Base-by-base conservation (phyloP, 2,113 vertebrate species). In the Pomatostomus ruficeps region DNA sequence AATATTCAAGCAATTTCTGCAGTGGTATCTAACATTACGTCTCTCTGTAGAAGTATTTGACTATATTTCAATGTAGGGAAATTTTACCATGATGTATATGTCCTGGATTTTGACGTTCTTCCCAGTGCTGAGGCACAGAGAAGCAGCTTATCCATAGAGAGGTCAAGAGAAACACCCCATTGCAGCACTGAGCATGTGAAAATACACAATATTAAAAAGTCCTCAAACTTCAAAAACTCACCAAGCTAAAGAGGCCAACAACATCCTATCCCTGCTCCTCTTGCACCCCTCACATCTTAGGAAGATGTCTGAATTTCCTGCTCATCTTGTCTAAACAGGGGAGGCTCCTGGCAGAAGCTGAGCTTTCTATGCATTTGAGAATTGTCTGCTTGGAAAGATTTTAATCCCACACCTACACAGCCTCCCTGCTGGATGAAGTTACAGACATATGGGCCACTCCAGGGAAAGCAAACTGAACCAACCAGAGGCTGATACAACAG, bases 171-270 rank as follows among this genome's bases (percentile, higher is more conserved):
- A 80, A 40, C 31, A 65, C 25, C 35, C 31, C 29, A 12, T 3
- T 72, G 49, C 63, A 72, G n/a, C 25, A 42, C 1, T 63, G 45
- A 68, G 6, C 42, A 79, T 40, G 43, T 49, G 48, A 71, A 92
- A 81, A 86, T 25, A 17, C 31, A 42, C 21, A n/a, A 18, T 18
- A 66, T 51, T 40, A 29, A 13, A 66, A 72, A 59, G 38, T 54
- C 46, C 38, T 82, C 29, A 54, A 29, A 9, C n/a, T 58, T 52
- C 45, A 45, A 81, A 65, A 70, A 2, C 14, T 75, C 57, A 43
- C 20, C 6, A 9, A 35, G 31, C 35, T 58, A 52, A 70, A 36
- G 1, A 76, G 43, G 38, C 29, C 1, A 0, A 28, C 2, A 1
- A 42, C 40, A 31, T 42, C 12, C 4, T n/a, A 20, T 29, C 43